These are phyloP conservation scores for Champsocephalus gunnari DNA, from an alignment of 2,797 vertebrate species.

Conservation along the genomic window DNA sequence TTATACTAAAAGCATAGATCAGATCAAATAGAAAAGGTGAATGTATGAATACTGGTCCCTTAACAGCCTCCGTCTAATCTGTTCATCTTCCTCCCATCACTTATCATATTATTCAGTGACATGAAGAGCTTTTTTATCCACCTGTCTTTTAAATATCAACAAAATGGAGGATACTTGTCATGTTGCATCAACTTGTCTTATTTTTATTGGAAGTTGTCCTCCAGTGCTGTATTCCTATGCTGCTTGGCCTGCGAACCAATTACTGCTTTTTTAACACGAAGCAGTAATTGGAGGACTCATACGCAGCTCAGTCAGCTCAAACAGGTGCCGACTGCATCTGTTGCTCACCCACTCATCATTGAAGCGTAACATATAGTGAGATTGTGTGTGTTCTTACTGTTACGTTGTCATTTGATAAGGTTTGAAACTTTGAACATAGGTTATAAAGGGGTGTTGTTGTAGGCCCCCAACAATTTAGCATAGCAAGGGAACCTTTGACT, in stretches of 20 bases:
- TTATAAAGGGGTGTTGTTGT: background rate
- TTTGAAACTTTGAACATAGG: background rate
- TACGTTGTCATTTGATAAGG: background rate
- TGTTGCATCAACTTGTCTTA: slow-evolving; percentile 15
- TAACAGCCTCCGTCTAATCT: background rate
- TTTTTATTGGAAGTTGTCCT: slow-evolving; percentile 19
- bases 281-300: slow-evolving; percentile 29
- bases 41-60: no score
- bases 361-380: background rate
- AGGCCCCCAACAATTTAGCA: no score
- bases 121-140: slow-evolving; percentile 3
- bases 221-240: slow-evolving; percentile 1
- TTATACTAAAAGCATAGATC: background rate
- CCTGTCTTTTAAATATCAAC: background rate
- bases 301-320: slow-evolving; percentile 16
- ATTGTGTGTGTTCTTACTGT: background rate
- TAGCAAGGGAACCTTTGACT: no score
- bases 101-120: slow-evolving; percentile 2
- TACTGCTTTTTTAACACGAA: slow-evolving; percentile 41
- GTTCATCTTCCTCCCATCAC: slow-evolving; percentile 1
- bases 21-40: background rate
- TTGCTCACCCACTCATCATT: background rate
- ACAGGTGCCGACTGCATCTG: slow-evolving; percentile 16
- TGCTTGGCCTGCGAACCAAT: slow-evolving; percentile 37
- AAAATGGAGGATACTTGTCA: background rate